phyloP scores from a whole-genome alignment of 2,888 invertebrate species.

The Globia sparganii region DNA sequence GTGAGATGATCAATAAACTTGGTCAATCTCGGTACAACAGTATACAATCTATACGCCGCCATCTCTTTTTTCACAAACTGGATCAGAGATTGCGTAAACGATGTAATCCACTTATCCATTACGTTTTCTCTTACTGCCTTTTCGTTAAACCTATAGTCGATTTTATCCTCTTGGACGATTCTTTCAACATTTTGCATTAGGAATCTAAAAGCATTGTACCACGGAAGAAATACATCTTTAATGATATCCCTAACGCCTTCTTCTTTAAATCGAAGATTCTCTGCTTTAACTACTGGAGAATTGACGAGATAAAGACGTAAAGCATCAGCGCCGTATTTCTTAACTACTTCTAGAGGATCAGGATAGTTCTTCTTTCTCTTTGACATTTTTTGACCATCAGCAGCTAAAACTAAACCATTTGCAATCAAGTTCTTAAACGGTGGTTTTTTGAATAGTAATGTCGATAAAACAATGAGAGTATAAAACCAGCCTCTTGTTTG shows the following conservation, averaged over 20 bases:
- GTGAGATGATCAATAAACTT: slow-evolving; percentile 99
- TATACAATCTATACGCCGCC: slow-evolving; percentile 98
- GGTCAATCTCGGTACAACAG: slow-evolving; percentile 97
- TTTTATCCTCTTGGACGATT: slow-evolving; percentile 92
- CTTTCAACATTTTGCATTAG: slow-evolving; percentile 97
- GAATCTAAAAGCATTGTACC: slow-evolving; percentile 98
- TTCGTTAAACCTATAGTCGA: slow-evolving; percentile 90
- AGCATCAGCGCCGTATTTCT: slow-evolving; percentile 99
- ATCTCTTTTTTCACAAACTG: slow-evolving; percentile 97
- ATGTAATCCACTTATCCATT: slow-evolving; percentile 99
- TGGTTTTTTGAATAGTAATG: slow-evolving; percentile 98
- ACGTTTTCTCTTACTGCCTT: slow-evolving; percentile 92
- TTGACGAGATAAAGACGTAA: slow-evolving; percentile 98
- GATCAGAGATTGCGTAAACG: slow-evolving; percentile 98
- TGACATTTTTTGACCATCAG: slow-evolving; percentile 99
- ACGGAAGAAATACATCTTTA: slow-evolving; percentile 99
- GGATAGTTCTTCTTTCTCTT: slow-evolving; percentile 99
- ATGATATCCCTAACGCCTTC: slow-evolving; percentile 98
- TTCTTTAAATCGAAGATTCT: slow-evolving; percentile 98
- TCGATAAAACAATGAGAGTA: slow-evolving; percentile 98
- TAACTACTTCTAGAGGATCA: slow-evolving; percentile 97
- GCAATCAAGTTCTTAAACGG: slow-evolving; percentile 99
- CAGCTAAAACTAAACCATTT: slow-evolving; percentile 98
- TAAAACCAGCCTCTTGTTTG: slow-evolving; percentile 99
- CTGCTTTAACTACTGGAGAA: slow-evolving; percentile 99